Conservation (phyloP, 2,797 vertebrate species). For the Ispidina lecontei region DNA sequence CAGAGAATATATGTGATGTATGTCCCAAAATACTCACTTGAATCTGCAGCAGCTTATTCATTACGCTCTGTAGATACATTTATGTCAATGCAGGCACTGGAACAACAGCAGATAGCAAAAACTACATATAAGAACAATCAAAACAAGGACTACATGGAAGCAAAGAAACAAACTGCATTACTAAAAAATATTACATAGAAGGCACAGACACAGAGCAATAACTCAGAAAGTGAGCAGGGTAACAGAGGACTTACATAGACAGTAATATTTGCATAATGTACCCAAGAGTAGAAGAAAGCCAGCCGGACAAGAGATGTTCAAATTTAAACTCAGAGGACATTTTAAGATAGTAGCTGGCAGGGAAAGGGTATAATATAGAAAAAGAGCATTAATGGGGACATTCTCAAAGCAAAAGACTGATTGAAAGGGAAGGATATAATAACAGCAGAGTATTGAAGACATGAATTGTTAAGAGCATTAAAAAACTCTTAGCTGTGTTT, state of each 20-base stretch:
- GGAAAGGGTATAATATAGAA: background rate
- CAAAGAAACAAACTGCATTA: background rate
- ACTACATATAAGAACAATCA: background rate
- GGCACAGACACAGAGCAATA: background rate
- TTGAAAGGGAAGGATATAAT: background rate
- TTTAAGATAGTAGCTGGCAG: background rate
- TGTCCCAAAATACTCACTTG: background rate
- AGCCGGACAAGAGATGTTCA: background rate
- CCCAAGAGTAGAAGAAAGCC: background rate
- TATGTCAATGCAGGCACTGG: background rate
- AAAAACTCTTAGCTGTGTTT: background rate
- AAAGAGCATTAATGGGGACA: background rate
- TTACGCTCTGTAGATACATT: background rate
- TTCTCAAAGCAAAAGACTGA: background rate
- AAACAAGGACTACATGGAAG: background rate
- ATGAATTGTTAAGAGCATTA: background rate
- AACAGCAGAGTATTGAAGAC: background rate
- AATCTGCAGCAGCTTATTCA: background rate
- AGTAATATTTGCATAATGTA: background rate
- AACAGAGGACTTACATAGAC: background rate
- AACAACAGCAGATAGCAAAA: background rate
- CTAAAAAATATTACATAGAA: background rate
- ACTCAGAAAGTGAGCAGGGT: background rate
- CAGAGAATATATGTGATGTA: background rate
- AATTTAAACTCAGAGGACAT: background rate